Base-by-base conservation (phyloP, 2,797 vertebrate genomes). In the Lithobates pipiens region DNA sequence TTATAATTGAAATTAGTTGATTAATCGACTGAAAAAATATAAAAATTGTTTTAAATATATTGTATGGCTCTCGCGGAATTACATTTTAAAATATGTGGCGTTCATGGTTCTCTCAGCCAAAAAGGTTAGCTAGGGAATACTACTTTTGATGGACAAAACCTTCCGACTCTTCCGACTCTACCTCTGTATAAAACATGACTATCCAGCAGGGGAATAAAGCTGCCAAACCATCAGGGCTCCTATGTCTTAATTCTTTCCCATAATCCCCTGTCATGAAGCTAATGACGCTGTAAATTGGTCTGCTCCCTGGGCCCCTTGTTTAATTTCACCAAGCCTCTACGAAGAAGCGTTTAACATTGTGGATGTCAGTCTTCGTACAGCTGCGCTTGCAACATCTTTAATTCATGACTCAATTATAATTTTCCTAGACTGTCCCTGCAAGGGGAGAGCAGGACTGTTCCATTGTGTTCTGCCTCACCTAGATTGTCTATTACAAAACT, bases 321-420 rank as follows among this genome's bases (percentile, higher is more conserved):
- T n/a, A 65, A 79, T 79, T 5, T 70, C 65, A 50, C 65, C 23
- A 36, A 8, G 34, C 23, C n/a, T 29, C 69, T 73, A 10, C 4
- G 57, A 81, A 23, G 71, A 81, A 57, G 23, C 23, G 21, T 54
- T 54, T 36, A 25, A 11, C 69, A 27, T 82, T 46, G 54, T 67
- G 9, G 36, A 44, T 13, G 23, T 44, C 69, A 39, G 50, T 32
- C 69, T 54, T 29, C 32, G 9, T 57, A 23, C 71, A 75, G 80
- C 71, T 82, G 80, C 29, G 72, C 27, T 67, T 36, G 54, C 36
- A 44, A 61, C 67, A 82, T 82, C 63, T 82, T 67, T 82, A 74
- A 82, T 82, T 75, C 80, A 82, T 65, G 54, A 65, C 57, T 75
- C 71, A 65, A 82, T 82, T 82, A 82, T 75, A 71, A 23, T 46